Percentiles rank a stretch among this genome's conserved stretches.
These are phyloP conservation scores for Sarcophaga subvicina DNA, from an alignment of 2,888 invertebrate genomes.

Conservation along the genomic window DNA sequence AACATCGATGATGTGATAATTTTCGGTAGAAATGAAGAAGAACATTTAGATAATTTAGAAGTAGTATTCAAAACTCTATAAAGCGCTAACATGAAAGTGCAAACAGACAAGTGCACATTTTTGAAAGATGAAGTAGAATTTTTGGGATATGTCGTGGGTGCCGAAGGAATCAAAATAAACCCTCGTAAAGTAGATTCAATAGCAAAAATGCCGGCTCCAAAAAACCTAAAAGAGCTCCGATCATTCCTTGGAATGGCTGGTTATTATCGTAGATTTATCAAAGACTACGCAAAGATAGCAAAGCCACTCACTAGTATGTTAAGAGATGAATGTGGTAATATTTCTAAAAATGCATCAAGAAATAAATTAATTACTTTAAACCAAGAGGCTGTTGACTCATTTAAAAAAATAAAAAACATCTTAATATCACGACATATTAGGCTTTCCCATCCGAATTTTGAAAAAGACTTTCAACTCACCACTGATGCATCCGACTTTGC, in stretches of 20 bases:
- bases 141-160: slow-evolving; percentile 12
- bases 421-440: slow-evolving; percentile 21
- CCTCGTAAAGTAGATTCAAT: neutral
- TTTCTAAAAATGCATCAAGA: neutral
- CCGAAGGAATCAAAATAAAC: slow-evolving; percentile 12
- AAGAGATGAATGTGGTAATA: neutral
- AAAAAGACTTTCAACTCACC: slow-evolving; percentile 49
- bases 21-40: slow-evolving; percentile 15
- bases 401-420: slow-evolving; percentile 14
- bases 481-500: slow-evolving; percentile 61
- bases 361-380: too few relatives aligned
- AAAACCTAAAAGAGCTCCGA: slow-evolving; percentile 1
- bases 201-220: neutral
- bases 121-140: slow-evolving; percentile 12
- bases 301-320: too few relatives aligned
- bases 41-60: neutral
- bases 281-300: too few relatives aligned
- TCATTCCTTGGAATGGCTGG: neutral
- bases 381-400: neutral
- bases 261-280: neutral
- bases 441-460: slow-evolving; percentile 55
- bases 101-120: slow-evolving; percentile 8
- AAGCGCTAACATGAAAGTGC: neutral
- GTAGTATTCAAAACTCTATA: neutral
- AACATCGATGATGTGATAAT: slow-evolving; percentile 38